Percentiles rank a stretch among this genome's conserved stretches.
Evolutionary conservation across 2,888 invertebrate species (phyloP).

Genomic region (Nemurella pictetii): DNA sequence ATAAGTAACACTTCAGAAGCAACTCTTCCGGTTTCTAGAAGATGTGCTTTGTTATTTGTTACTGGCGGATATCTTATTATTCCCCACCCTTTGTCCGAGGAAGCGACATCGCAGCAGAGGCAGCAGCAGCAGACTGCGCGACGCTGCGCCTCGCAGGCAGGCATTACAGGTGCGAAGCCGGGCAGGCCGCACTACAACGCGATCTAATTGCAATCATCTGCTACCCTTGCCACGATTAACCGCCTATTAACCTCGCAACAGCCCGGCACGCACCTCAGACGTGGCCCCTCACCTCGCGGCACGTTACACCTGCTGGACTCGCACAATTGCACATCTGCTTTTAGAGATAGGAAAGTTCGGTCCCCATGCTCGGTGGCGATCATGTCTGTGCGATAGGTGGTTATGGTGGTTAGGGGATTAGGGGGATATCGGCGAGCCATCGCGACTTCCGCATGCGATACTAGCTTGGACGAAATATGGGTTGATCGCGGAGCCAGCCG

Average conservation of each 20-base stretch:
- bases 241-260: not conserved
- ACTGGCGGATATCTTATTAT: not conserved
- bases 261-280: too few species aligned
- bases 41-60: not conserved
- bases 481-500: not conserved
- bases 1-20: not conserved
- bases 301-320: not conserved
- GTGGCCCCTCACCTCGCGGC: too few species aligned
- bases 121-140: too few species aligned
- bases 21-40: not conserved
- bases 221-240: not conserved
- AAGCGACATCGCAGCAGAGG: not conserved
- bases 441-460: not conserved
- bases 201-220: not conserved
- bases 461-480: not conserved
- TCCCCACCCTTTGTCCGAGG: not conserved
- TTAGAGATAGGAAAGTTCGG: not conserved
- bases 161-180: not conserved
- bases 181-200: not conserved
- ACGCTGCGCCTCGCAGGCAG: too few species aligned
- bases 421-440: not conserved
- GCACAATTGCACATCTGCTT: conserved; percentile 11
- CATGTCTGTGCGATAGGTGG: not conserved
- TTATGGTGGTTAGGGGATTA: not conserved
- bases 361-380: not conserved